phyloP scores from a whole-genome alignment of 1,140 invertebrate species.

The Plectrocnemia conspersa region DNA sequence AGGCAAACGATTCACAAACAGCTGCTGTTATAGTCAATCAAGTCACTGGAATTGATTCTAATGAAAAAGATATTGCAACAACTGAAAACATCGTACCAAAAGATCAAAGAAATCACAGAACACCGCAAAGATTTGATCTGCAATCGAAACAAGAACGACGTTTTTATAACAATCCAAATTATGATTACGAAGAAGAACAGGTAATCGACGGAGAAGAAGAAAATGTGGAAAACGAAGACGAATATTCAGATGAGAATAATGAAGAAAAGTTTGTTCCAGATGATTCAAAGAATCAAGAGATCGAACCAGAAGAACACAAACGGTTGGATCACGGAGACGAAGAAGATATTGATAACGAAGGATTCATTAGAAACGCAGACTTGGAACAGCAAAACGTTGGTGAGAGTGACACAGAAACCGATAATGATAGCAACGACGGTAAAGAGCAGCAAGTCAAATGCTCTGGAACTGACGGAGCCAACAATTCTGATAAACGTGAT shows the following conservation, averaged over 20 bases:
- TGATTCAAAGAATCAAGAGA: conserved; percentile 18
- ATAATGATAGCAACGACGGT: conserved; percentile 23
- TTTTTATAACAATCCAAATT: background rate
- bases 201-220: conserved; percentile 23
- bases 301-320: background rate
- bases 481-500: conserved; percentile 10
- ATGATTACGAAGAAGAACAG: conserved; percentile 13
- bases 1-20: conserved; percentile 24
- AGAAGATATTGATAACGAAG: conserved; percentile 29
- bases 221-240: conserved; percentile 4
- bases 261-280: conserved; percentile 32
- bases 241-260: conserved; percentile 21
- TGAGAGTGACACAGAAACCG: conserved; percentile 13
- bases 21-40: conserved; percentile 26
- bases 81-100: conserved; percentile 13
- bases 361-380: conserved; percentile 22
- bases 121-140: conserved; percentile 25
- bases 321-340: conserved; percentile 13
- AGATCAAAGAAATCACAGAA: conserved; percentile 25
- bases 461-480: conserved; percentile 17
- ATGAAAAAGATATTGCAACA: conserved; percentile 16
- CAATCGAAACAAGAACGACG: conserved; percentile 6
- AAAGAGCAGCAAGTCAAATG: conserved; percentile 1
- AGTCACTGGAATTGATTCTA: conserved; percentile 21
- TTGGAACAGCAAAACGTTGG: conserved; percentile 20